Conservation (phyloP, 2,113 vertebrate species). For the Cisticola juncidis region DNA sequence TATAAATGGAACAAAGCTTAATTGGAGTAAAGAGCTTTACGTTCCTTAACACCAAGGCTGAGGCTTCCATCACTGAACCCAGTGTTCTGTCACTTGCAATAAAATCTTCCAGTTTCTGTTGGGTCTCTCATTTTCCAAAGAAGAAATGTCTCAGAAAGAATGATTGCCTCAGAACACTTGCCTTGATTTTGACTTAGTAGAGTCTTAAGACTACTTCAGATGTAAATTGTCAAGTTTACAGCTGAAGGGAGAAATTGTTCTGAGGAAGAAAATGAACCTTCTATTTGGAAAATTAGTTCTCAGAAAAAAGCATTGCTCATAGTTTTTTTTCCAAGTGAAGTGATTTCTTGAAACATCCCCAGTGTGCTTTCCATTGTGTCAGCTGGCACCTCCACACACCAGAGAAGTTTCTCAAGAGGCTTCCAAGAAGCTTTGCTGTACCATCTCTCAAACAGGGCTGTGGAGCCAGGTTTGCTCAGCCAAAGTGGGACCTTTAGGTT, state of each 20-base stretch:
- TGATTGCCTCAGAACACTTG: not conserved
- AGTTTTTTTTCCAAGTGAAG: not conserved
- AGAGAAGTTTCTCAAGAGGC: not conserved
- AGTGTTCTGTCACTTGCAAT: not conserved
- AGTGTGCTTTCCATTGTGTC: not conserved
- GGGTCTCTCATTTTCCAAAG: not conserved
- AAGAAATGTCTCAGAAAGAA: not conserved
- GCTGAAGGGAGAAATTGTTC: not conserved
- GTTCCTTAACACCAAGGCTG: not conserved
- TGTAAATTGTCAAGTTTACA: not conserved
- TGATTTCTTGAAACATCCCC: not conserved
- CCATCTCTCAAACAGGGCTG: not conserved
- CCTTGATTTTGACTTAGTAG: not conserved
- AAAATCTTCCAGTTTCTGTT: not conserved
- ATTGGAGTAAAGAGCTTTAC: not conserved
- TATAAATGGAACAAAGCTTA: not conserved
- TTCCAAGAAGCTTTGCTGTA: not conserved
- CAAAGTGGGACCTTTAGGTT: fast-evolving
- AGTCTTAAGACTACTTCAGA: not conserved
- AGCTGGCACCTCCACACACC: not conserved
- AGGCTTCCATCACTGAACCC: not conserved
- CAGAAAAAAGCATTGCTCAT: not conserved
- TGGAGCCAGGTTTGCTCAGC: not conserved
- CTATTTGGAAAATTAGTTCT: not conserved
- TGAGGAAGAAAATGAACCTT: not conserved